Conservation (phyloP, 2,888 invertebrate species). For the Folsomia candida region DNA sequence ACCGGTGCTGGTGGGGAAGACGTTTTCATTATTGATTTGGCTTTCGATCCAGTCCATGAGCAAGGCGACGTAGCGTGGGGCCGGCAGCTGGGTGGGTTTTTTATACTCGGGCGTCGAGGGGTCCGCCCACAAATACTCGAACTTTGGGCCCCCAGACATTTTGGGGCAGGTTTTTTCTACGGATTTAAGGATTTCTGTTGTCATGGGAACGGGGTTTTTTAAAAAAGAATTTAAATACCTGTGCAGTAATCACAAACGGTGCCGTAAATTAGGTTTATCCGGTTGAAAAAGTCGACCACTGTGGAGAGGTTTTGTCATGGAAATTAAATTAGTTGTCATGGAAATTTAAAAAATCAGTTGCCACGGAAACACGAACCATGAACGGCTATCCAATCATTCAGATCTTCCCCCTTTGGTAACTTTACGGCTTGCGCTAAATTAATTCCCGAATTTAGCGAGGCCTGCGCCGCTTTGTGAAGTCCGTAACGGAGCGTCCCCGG, state of each 20-base stretch:
- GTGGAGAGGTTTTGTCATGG: constrained; percentile 53
- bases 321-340: not conserved
- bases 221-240: too few relatives aligned
- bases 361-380: too few relatives aligned
- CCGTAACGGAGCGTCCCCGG: constrained; percentile 83
- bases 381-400: constrained; percentile 89
- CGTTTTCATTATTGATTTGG: constrained; percentile 81
- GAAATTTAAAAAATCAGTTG: constrained; percentile 23
- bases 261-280: constrained; percentile 88
- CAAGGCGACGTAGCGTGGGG: constrained; percentile 75
- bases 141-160: constrained; percentile 77
- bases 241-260: constrained; percentile 83
- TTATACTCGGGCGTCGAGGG: constrained; percentile 58
- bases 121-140: constrained; percentile 81
- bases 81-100: constrained; percentile 76
- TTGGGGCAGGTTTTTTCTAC: constrained; percentile 79
- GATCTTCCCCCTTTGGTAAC: constrained; percentile 76
- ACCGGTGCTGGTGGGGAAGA: constrained; percentile 80
- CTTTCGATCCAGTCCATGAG: constrained; percentile 90
- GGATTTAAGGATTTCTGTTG: too few relatives aligned
- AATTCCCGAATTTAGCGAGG: constrained; percentile 83
- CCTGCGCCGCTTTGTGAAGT: constrained; percentile 85
- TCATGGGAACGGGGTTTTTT: too few relatives aligned
- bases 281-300: constrained; percentile 92
- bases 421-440: constrained; percentile 78